These are phyloP conservation scores for Vulpes lagopus DNA, from an alignment of 2,113 vertebrate species.

Conservation along the genomic window DNA sequence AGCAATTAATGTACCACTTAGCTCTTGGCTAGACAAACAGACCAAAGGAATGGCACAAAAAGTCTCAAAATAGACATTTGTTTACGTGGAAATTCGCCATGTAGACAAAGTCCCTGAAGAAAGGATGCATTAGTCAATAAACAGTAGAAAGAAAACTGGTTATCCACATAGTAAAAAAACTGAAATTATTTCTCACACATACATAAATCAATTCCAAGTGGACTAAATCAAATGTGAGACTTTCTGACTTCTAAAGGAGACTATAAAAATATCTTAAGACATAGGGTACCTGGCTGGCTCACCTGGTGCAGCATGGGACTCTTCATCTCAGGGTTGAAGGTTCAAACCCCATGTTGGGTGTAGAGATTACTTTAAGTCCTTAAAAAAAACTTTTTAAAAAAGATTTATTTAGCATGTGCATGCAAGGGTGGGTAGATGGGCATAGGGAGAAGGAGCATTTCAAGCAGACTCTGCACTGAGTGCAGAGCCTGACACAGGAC, in stretches of 20 bases:
- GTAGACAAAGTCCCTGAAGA: neutral
- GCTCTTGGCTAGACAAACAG: conserved; percentile 12
- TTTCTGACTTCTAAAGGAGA: conserved; percentile 18
- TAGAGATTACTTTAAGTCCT: neutral
- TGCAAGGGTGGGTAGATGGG: neutral
- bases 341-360: neutral
- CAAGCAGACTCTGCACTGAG: neutral
- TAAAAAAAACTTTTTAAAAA: neutral
- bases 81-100: neutral
- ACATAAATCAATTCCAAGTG: neutral
- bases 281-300: neutral
- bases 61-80: neutral
- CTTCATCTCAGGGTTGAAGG: neutral
- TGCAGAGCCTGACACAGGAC: neutral
- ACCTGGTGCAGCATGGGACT: neutral
- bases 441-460: neutral
- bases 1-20: neutral
- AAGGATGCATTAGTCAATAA: neutral
- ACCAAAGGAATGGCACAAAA: neutral
- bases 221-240: neutral
- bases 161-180: neutral
- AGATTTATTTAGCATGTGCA: neutral
- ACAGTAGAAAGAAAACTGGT: neutral
- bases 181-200: neutral
- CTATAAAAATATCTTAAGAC: neutral